phyloP scores from a whole-genome alignment of 2,113 vertebrate genomes.

The Sialia sialis region DNA sequence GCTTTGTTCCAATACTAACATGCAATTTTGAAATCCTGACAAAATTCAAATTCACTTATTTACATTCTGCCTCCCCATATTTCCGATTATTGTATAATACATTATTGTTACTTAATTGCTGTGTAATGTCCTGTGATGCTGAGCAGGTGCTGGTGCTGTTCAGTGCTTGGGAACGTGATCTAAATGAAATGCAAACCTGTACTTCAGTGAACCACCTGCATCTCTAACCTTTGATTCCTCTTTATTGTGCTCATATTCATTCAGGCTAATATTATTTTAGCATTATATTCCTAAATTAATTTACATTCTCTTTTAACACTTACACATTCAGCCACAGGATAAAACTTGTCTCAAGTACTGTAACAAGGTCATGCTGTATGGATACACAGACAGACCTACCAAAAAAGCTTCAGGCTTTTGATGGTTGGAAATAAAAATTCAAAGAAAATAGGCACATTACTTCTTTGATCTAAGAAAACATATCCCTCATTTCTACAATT shows the following conservation, averaged over 20 bases:
- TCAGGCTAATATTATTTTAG: neutral
- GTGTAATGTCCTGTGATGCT: neutral
- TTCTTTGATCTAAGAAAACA: neutral
- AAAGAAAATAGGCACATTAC: neutral
- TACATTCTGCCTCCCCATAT: slow-evolving; percentile 21
- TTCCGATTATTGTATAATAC: slow-evolving; percentile 52
- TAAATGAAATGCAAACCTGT: neutral
- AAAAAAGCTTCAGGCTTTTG: neutral
- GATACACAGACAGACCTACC: neutral
- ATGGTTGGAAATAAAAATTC: neutral
- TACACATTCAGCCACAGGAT: neutral
- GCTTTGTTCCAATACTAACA: slow-evolving; percentile 36
- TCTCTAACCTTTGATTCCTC: neutral
- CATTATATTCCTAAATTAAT: neutral
- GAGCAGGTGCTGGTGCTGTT: slow-evolving; percentile 10
- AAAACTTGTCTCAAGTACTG: neutral
- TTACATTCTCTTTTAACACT: neutral
- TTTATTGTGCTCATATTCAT: neutral
- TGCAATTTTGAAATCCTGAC: slow-evolving; percentile 34
- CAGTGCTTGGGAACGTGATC: neutral
- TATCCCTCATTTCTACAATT: neutral
- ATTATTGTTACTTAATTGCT: slow-evolving; percentile 14
- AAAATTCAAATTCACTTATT: slow-evolving; percentile 55
- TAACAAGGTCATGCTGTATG: neutral
- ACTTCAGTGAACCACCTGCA: neutral